Conservation (phyloP, 2,888 invertebrate species). For the Cosmorhoe ocellata region DNA sequence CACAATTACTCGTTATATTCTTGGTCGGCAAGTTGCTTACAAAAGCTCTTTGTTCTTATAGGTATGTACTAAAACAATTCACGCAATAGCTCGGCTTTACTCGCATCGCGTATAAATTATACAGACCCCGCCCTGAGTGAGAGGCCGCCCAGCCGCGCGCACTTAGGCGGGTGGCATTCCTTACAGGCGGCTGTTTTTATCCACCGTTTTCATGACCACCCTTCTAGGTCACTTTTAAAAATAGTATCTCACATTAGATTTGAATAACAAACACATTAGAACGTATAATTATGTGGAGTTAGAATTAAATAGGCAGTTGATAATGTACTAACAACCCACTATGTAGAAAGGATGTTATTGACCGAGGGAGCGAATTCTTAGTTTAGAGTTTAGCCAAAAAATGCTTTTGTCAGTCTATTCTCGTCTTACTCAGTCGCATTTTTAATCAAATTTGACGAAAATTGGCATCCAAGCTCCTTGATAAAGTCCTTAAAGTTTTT, state of each 20-base stretch:
- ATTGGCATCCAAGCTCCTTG: too few species aligned
- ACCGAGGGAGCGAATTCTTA: too few species aligned
- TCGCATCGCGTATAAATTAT: constrained; percentile 49
- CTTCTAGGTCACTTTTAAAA: constrained; percentile 52
- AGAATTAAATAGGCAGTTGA: constrained; percentile 22
- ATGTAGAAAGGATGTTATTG: too few species aligned
- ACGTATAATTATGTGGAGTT: constrained; percentile 33
- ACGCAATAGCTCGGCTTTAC: constrained; percentile 52
- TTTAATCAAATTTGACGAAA: too few species aligned
- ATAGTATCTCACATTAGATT: constrained; percentile 45
- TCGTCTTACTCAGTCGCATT: too few species aligned
- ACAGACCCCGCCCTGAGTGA: constrained; percentile 41
- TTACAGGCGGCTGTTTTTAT: constrained; percentile 33
- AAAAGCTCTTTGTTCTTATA: constrained; percentile 54
- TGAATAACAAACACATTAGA: constrained; percentile 35
- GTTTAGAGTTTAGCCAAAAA: too few species aligned
- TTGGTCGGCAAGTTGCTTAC: constrained; percentile 33
- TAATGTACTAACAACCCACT: too few species aligned
- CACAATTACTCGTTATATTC: constrained; percentile 31
- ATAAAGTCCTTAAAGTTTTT: too few species aligned
- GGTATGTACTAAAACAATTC: constrained; percentile 36
- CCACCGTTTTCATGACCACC: constrained; percentile 42
- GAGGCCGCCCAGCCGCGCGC: constrained; percentile 29
- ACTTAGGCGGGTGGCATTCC: constrained; percentile 23
- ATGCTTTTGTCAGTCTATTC: too few species aligned